Percentiles rank a stretch among this genome's conserved stretches.
phyloP scores from a whole-genome alignment of 2,797 vertebrate species.

The Enteromius unitaeniatus region DNA sequence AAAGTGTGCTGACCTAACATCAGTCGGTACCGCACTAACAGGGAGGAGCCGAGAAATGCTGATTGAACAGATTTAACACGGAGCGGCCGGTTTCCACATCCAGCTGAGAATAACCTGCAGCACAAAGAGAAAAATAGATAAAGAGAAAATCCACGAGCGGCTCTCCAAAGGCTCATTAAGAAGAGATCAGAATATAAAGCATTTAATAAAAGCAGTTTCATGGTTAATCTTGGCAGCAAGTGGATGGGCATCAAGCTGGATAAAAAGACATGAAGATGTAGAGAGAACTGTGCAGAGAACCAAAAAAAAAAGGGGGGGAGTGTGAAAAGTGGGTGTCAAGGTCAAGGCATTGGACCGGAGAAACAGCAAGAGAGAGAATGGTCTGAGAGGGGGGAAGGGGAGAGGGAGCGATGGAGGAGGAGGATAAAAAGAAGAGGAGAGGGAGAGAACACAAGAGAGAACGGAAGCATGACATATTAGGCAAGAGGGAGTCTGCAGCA shows the following conservation, averaged over 20 bases:
- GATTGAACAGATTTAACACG: conserved; percentile 50
- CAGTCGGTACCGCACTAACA: conserved; percentile 27
- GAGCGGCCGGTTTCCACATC: conserved; percentile 27
- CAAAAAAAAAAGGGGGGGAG: not conserved
- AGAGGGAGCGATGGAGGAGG: conserved; percentile 12
- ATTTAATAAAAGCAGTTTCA: conserved; percentile 49
- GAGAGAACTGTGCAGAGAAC: not conserved
- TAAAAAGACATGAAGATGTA: conserved; percentile 35
- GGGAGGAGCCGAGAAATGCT: conserved; percentile 48
- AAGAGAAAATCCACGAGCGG: conserved; percentile 17
- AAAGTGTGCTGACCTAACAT: conserved; percentile 49
- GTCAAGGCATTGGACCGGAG: conserved; percentile 52
- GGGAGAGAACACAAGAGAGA: not conserved
- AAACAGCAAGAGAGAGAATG: conserved; percentile 51
- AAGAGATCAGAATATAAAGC: conserved; percentile 45
- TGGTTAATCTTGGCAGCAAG: conserved; percentile 32
- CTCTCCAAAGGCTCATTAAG: conserved; percentile 49
- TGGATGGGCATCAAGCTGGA: conserved; percentile 19
- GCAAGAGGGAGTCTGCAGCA: conserved; percentile 39
- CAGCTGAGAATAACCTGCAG: conserved; percentile 45
- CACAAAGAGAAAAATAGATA: conserved; percentile 28
- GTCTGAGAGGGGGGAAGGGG: not conserved
- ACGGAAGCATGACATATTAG: conserved; percentile 37
- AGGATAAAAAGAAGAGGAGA: conserved; percentile 25
- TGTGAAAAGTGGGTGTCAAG: conserved; percentile 51